Evolutionary conservation across 2,797 vertebrate genomes (phyloP), one percentile per base, ranked within the genome.

Genomic region (Galagoides demidoff): DNA sequence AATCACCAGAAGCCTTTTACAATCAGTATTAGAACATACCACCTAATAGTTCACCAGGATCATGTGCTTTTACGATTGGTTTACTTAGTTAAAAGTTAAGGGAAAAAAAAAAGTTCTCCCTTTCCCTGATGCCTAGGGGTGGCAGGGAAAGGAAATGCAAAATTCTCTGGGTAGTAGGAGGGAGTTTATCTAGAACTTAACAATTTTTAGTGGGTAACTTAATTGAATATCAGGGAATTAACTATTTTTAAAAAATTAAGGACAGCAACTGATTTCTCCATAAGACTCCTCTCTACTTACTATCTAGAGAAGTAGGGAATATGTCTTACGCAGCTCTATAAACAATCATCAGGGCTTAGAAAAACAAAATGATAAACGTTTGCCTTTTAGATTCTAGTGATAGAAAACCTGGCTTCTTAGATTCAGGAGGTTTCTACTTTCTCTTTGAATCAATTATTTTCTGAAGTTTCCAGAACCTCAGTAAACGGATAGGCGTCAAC

Each of bases 401-500:
- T 0, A 11, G 34, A 16, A 76, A 85, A 39, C 5, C 45, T 16
- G 13, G 11, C 29, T 83, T 22, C 85, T 34, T 3, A 57, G 89
- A 17, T 34, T 22, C 4, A 12, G 3, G 63, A 78, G 83, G 64
- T 73, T 73, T 73, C 74, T 25, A 45, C 31, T 2, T 20, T 45
- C 68, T 70, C 61, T 66, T 55, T 11, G n/a, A 61, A 57, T 31
- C 74, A 59, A 0, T 87, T 74, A 5, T 57, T 55, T 70, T 39
- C 68, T 81, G 22, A 71, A 31, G 23, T 61, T 59, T 61, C 29
- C 4, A 20, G 73, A 73, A 43, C 59, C 70, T n/a, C 64, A 61
- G 57, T n/a, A 3, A 1, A 29, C 3, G 49, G 66, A 20, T 0
- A 23, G 74, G 82, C 22, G 71, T 43, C 4, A 49, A 99, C 99